Conservation (phyloP, 1,140 invertebrate species). For the Mizuhopecten yessoensis region DNA sequence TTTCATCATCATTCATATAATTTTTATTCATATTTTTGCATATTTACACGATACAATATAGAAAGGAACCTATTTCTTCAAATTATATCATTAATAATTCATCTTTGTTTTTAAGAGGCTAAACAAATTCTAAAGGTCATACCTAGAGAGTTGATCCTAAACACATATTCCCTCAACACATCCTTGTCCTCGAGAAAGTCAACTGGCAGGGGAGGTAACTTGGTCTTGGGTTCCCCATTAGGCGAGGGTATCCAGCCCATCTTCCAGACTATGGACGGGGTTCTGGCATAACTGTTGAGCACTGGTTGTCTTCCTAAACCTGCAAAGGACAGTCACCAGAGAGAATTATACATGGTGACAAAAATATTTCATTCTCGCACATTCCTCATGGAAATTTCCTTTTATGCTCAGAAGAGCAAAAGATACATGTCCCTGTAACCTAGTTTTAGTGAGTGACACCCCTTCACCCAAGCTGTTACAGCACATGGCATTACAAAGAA, state of each 20-base stretch:
- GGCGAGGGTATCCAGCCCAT: conserved; percentile 86
- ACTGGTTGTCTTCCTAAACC: conserved; percentile 86
- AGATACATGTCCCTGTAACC: no score
- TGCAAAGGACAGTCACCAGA: conserved; percentile 56
- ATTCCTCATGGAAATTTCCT: no score
- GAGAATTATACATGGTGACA: background rate
- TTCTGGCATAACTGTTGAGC: conserved; percentile 88
- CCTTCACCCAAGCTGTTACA: no score
- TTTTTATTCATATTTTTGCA: no score
- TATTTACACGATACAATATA: no score
- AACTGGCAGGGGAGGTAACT: conserved; percentile 86
- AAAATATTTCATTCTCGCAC: no score
- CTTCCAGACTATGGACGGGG: conserved; percentile 88
- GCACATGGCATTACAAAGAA: no score
- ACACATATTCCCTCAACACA: conserved; percentile 87
- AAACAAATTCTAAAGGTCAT: conserved; percentile 10
- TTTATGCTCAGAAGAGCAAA: no score
- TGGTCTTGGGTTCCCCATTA: conserved; percentile 84
- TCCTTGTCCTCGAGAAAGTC: conserved; percentile 91
- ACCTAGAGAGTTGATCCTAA: conserved; percentile 80
- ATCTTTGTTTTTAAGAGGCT: background rate
- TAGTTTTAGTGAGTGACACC: no score
- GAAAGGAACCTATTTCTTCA: no score
- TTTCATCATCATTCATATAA: no score
- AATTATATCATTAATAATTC: no score